Base-by-base conservation (phyloP, 1,140 invertebrate genomes). In the Pteromalus puparum region DNA sequence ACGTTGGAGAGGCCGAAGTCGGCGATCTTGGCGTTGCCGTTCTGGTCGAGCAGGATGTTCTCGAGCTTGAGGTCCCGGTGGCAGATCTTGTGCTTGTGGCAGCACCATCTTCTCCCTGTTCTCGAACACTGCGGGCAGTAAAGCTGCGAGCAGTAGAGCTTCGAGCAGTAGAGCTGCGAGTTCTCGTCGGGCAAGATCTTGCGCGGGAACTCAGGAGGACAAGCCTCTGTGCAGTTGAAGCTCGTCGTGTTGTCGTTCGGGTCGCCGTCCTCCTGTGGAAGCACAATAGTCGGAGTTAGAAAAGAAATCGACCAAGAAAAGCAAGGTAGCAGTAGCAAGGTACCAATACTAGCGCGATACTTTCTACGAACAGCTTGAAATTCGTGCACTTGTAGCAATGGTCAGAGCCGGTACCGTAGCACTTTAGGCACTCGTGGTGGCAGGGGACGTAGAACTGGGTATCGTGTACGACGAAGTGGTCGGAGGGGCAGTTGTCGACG, bases 81-180 rank as follows among this genome's bases (percentile, higher is more conserved):
- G n/a, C n/a, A n/a, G n/a, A n/a, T n/a, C n/a, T n/a, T 98, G 93
- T 99, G 98, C 95, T 99, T 99, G 94, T 99, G 99, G 93, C 73
- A 99, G 94, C 84, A 99, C 98, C 95, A 99, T 99, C 94, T 99
- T 99, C 92, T 99, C 98, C 88, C 97, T 96, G 94, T 99, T 99
- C 94, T 99, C 98, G 94, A 99, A 99, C 87, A 99, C 98, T 99
- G 92, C n/a, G 48, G n/a, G n/a, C n/a, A n/a, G n/a, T n/a, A n/a
- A n/a, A n/a, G n/a, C n/a, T 99, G 92, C n/a, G 48, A n/a, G n/a
- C n/a, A n/a, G n/a, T n/a, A n/a, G n/a, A n/a, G n/a, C 12, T 95
- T 94, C 0, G 96, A n/a, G n/a, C n/a, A n/a, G 81, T 96, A 98
- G 0, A 97, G 96, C 80, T 97, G 97, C 13, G 48, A 4, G 15